Evolutionary conservation across 2,113 vertebrate species (phyloP).

Genomic region (Apodemus sylvaticus): DNA sequence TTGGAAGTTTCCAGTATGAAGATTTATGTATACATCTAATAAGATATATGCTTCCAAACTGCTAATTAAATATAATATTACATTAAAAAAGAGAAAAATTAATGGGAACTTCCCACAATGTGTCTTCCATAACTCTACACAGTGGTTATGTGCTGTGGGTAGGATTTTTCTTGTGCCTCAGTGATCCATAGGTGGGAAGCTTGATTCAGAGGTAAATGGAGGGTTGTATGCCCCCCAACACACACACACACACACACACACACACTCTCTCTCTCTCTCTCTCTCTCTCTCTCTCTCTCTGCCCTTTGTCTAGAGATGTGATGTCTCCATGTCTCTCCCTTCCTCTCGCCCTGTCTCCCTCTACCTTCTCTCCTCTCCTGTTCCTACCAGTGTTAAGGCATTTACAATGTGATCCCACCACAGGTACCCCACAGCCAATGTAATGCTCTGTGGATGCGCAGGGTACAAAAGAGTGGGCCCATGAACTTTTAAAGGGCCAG

Average conservation of each 20-base stretch:
- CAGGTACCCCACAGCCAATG: background rate
- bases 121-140: background rate
- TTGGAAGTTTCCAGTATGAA: slow-evolving; percentile 17
- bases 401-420: background rate
- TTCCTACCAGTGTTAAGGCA: background rate
- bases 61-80: background rate
- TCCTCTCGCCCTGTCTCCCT: background rate
- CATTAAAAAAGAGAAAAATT: background rate
- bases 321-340: background rate
- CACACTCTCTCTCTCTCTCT: background rate
- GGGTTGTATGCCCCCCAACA: fast-evolving
- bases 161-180: background rate
- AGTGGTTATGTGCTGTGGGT: background rate
- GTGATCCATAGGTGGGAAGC: background rate
- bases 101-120: background rate
- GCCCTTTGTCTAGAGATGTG: too few species aligned
- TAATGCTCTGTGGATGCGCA: background rate
- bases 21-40: background rate
- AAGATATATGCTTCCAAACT: background rate
- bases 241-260: background rate
- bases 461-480: background rate
- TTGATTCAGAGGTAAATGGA: too few species aligned
- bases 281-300: background rate
- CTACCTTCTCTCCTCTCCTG: too few species aligned
- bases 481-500: background rate